A percentile compares a stretch with the other conserved stretches of the same genome.
Evolutionary conservation across 1,140 invertebrate genomes (phyloP).

Genomic region (Brachionus calyciflorus): DNA sequence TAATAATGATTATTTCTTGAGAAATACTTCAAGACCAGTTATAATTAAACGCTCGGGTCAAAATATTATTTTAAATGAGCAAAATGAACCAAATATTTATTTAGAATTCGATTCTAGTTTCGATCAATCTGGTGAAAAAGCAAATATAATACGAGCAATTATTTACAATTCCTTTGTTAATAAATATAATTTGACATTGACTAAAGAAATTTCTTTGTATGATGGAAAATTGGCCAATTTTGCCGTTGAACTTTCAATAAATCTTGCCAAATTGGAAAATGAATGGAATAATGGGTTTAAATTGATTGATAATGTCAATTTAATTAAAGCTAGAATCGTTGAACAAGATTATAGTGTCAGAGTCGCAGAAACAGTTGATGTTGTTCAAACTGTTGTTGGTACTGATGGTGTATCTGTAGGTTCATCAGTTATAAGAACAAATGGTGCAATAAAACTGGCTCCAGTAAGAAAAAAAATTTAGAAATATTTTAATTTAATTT

Average conservation of each 20-base stretch:
- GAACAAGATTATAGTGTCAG: no score
- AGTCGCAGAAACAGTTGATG: no score
- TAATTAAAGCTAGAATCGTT: background rate
- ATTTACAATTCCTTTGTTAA: background rate
- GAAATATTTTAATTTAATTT: no score
- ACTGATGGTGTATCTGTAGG: no score
- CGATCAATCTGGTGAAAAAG: background rate
- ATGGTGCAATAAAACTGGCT: no score
- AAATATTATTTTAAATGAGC: background rate
- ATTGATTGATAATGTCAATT: background rate
- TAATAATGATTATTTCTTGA: background rate
- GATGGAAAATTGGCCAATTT: conserved; percentile 2
- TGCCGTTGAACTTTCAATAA: background rate
- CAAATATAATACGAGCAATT: background rate
- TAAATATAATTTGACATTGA: conserved; percentile 13
- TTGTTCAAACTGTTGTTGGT: background rate
- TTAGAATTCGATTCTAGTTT: background rate
- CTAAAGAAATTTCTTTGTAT: conserved; percentile 9
- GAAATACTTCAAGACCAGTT: background rate
- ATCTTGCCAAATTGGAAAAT: background rate
- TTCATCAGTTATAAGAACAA: no score
- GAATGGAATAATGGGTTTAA: conserved; percentile 4
- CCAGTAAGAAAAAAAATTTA: no score
- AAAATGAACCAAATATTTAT: background rate
- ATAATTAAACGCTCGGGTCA: background rate